Conservation (phyloP, 2,797 vertebrate species). For the Geotrypetes seraphini region DNA sequence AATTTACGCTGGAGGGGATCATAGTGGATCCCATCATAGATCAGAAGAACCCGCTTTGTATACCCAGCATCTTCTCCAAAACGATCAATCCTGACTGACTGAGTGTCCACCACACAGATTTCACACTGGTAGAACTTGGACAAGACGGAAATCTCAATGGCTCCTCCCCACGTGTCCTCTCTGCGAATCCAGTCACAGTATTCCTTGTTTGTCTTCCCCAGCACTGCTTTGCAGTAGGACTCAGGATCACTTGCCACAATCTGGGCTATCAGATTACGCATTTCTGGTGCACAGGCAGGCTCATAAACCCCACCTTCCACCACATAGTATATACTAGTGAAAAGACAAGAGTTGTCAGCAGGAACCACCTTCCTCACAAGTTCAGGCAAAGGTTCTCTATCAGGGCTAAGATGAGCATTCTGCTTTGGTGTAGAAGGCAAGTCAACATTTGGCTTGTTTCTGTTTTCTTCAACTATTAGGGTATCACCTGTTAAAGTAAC, state of each 20-base stretch:
- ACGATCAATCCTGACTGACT: slow-evolving; percentile 89
- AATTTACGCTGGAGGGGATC: slow-evolving; percentile 79
- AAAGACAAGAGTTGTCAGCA: slow-evolving; percentile 95
- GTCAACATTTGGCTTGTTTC: slow-evolving; percentile 60
- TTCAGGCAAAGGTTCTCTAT: slow-evolving; percentile 43
- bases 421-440: slow-evolving; percentile 51
- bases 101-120: slow-evolving; percentile 95
- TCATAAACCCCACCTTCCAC: slow-evolving; percentile 88
- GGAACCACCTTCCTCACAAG: slow-evolving; percentile 77
- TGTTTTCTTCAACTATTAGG: slow-evolving; percentile 91
- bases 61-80: slow-evolving; percentile 94
- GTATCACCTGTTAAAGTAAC: slow-evolving; percentile 74
- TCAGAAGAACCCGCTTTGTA: slow-evolving; percentile 78
- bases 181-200: slow-evolving; percentile 91
- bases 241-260: slow-evolving; percentile 82
- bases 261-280: slow-evolving; percentile 86
- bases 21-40: slow-evolving; percentile 96
- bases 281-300: slow-evolving; percentile 74
- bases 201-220: slow-evolving; percentile 86
- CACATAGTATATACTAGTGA: slow-evolving; percentile 89
- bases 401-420: slow-evolving; percentile 28
- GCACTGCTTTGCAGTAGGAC: slow-evolving; percentile 80
- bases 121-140: slow-evolving; percentile 95
- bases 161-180: slow-evolving; percentile 92
- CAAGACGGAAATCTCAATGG: slow-evolving; percentile 92